A percentile compares a stretch with the other conserved stretches of the same genome.
Evolutionary conservation across 2,113 vertebrate species (phyloP).

Genomic region (Glaucidium brasilianum): DNA sequence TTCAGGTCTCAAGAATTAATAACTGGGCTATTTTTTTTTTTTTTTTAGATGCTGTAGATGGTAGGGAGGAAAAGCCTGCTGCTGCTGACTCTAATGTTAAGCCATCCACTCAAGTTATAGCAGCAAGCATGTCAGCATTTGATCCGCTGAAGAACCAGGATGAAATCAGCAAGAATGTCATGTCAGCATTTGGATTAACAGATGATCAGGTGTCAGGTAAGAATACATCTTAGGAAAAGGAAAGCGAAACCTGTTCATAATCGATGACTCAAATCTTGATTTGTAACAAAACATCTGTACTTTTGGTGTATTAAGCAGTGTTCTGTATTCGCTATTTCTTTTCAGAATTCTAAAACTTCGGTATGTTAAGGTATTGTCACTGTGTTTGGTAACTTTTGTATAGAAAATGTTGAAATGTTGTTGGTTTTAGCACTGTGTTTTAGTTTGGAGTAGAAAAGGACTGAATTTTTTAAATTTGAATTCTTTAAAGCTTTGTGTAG

Average conservation of each 20-base stretch:
- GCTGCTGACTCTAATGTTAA: conserved; percentile 84
- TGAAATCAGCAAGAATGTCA: conserved; percentile 97
- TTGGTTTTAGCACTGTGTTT: not conserved
- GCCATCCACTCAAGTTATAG: conserved; percentile 91
- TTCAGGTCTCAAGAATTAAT: not conserved
- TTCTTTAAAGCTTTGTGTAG: not conserved
- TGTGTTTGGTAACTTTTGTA: not conserved
- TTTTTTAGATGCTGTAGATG: conserved; percentile 79
- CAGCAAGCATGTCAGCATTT: conserved; percentile 98
- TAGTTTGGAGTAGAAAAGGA: not conserved
- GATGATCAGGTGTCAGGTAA: conserved; percentile 93
- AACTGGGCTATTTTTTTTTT: not conserved
- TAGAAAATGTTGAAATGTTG: not conserved
- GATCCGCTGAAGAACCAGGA: conserved; percentile 98
- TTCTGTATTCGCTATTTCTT: not conserved
- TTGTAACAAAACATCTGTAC: not conserved
- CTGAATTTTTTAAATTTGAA: not conserved
- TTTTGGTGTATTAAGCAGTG: not conserved
- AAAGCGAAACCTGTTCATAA: not conserved
- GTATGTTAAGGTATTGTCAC: not conserved
- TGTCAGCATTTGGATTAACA: conserved; percentile 93
- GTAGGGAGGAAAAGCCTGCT: conserved; percentile 85
- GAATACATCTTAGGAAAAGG: not conserved
- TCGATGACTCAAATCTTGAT: not conserved
- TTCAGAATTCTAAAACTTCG: not conserved